These are phyloP conservation scores for Patella caerulea DNA, from an alignment of 2,888 invertebrate species.

Conservation along the genomic window DNA sequence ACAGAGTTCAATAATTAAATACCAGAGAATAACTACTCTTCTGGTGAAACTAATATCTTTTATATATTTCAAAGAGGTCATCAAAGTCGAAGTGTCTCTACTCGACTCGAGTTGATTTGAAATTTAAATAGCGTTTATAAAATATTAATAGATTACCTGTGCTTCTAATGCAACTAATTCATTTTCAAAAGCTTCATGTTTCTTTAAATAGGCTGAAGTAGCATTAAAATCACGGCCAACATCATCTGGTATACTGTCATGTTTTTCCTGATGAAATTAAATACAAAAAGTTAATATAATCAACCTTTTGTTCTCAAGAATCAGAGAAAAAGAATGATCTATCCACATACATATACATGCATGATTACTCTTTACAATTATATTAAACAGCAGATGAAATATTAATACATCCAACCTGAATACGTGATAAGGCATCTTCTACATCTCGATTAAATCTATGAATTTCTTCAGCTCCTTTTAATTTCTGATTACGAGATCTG, in stretches of 20 bases:
- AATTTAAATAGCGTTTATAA: too few species aligned
- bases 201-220: slow-evolving; percentile 84
- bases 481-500: slow-evolving; percentile 86
- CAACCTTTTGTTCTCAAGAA: background rate
- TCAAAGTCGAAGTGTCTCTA: too few species aligned
- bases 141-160: slow-evolving; percentile 76
- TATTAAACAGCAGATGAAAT: background rate
- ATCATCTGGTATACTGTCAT: slow-evolving; percentile 85
- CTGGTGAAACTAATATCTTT: too few species aligned
- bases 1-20: too few species aligned
- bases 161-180: slow-evolving; percentile 93
- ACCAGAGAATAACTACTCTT: too few species aligned
- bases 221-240: slow-evolving; percentile 87
- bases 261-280: slow-evolving; percentile 78
- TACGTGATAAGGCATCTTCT: slow-evolving; percentile 89
- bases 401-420: slow-evolving; percentile 75
- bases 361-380: background rate
- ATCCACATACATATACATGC: background rate
- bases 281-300: background rate
- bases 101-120: too few species aligned
- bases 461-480: slow-evolving; percentile 95
- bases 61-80: too few species aligned
- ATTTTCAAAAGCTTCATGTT: slow-evolving; percentile 94
- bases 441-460: slow-evolving; percentile 97
- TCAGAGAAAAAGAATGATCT: background rate